Percentiles rank a stretch among this genome's conserved stretches.
Evolutionary conservation across 2,113 vertebrate genomes (phyloP).

Genomic region (Geococcyx californianus): DNA sequence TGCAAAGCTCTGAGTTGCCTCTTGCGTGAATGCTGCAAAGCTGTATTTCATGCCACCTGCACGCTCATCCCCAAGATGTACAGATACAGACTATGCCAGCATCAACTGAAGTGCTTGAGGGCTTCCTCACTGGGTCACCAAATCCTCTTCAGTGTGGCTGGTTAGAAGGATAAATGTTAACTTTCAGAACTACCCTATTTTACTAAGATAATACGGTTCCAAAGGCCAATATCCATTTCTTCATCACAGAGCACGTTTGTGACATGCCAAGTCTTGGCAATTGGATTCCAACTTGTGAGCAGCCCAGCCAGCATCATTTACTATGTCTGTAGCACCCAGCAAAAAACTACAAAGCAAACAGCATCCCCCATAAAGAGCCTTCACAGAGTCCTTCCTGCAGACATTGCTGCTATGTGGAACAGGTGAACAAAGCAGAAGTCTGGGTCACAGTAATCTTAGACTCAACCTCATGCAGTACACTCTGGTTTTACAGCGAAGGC

Average conservation of each 20-base stretch:
- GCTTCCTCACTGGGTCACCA: not conserved
- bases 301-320: not conserved
- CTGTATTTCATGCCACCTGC: not conserved
- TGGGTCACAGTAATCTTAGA: not conserved
- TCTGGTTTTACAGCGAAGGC: not conserved
- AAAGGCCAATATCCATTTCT: not conserved
- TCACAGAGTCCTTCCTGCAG: not conserved
- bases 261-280: not conserved
- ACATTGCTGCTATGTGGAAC: not conserved
- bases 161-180: not conserved
- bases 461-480: not conserved
- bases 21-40: not conserved
- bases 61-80: not conserved
- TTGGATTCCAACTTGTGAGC: not conserved
- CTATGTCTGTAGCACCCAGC: not conserved
- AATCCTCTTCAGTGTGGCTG: not conserved
- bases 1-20: not conserved
- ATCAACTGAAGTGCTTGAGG: not conserved
- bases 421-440: not conserved
- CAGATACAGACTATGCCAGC: not conserved
- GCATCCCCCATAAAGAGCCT: not conserved
- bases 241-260: not conserved
- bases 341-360: not conserved
- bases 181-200: not conserved
- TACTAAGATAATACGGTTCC: not conserved